A percentile compares a stretch with the other conserved stretches of the same genome.
Evolutionary conservation across 2,888 invertebrate genomes (phyloP).

Genomic region (Morpho deidamia): DNA sequence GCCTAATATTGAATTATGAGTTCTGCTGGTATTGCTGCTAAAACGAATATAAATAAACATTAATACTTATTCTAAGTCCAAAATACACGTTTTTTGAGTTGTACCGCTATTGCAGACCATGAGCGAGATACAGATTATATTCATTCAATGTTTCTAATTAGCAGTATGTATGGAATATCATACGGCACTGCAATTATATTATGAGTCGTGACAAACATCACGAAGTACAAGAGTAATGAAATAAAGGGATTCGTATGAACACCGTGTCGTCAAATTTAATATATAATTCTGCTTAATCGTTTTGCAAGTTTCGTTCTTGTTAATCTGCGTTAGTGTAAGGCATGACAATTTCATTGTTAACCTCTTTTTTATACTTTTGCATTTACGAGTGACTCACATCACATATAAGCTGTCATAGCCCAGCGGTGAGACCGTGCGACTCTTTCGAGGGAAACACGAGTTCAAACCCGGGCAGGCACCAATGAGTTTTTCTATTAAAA

Average conservation of each 20-base stretch:
- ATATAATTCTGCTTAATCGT: slow-evolving; percentile 20
- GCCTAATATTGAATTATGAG: too few relatives aligned
- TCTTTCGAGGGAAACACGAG: too few relatives aligned
- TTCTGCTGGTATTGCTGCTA: too few relatives aligned
- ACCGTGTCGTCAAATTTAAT: slow-evolving; percentile 19
- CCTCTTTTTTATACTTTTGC: background rate
- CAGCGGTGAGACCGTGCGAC: too few relatives aligned
- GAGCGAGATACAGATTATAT: background rate
- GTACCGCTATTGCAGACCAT: too few relatives aligned
- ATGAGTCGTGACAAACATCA: slow-evolving; percentile 41
- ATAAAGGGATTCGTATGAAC: slow-evolving; percentile 12
- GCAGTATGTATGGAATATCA: slow-evolving; percentile 6
- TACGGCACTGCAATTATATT: slow-evolving; percentile 8
- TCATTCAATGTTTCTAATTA: slow-evolving; percentile 12
- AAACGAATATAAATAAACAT: too few relatives aligned
- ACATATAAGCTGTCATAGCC: too few relatives aligned
- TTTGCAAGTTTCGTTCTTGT: slow-evolving; percentile 20
- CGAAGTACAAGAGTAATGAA: slow-evolving; percentile 27
- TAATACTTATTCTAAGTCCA: too few relatives aligned
- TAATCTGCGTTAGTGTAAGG: background rate
- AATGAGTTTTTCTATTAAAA: too few relatives aligned
- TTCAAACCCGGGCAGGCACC: too few relatives aligned
- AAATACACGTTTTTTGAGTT: too few relatives aligned
- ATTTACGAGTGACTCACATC: too few relatives aligned
- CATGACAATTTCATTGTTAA: background rate